These are phyloP conservation scores for Pelosia muscerda DNA, from an alignment of 2,888 invertebrate genomes.

Conservation along the genomic window DNA sequence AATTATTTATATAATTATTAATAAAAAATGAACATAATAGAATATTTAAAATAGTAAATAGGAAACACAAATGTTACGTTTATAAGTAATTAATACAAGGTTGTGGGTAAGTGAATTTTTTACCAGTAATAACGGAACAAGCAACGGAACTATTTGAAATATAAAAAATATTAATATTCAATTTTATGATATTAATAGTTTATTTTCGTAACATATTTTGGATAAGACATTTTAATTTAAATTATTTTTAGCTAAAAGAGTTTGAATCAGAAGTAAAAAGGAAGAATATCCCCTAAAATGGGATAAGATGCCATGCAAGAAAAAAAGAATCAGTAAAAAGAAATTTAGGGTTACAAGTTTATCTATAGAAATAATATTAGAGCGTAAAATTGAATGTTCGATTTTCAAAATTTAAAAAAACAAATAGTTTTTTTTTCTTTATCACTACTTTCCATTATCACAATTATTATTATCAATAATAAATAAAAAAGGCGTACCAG, in stretches of 20 bases:
- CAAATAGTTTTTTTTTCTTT: neutral
- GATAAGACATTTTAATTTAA: neutral
- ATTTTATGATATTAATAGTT: neutral
- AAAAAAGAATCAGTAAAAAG: neutral
- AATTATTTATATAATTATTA: no score
- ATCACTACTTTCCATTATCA: constrained; percentile 34
- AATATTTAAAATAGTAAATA: neutral
- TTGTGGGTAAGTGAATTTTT: neutral
- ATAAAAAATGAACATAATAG: constrained; percentile 8
- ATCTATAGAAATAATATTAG: neutral
- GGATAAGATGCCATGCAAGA: no score
- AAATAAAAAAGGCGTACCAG: constrained; percentile 71
- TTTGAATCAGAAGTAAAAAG: neutral
- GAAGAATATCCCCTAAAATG: no score
- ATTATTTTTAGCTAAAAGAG: neutral
- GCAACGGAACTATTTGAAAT: neutral
- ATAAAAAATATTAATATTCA: neutral
- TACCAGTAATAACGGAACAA: neutral
- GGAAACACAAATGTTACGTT: neutral
- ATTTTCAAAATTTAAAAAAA: constrained; percentile 13
- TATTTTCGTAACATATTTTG: neutral
- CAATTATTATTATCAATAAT: constrained; percentile 35
- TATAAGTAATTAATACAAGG: constrained; percentile 7
- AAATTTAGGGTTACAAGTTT: neutral
- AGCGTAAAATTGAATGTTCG: neutral